A percentile compares a stretch with the other conserved stretches of the same genome.
These are phyloP conservation scores for Hetaerina titia DNA, from an alignment of 2,888 invertebrate genomes.

Conservation along the genomic window DNA sequence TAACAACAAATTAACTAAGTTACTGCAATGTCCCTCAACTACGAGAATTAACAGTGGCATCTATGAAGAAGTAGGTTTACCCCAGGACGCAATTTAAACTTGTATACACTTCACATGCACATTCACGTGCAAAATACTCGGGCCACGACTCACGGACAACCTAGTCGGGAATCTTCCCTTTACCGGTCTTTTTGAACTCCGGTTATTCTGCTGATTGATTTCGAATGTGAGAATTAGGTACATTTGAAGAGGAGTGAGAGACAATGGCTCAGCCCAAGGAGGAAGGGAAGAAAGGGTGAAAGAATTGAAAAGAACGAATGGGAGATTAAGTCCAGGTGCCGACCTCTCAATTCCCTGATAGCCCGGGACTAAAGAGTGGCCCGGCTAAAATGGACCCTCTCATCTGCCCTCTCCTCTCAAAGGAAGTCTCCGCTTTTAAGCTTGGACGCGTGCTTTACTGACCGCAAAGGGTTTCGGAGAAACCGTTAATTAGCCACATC, in stretches of 20 bases:
- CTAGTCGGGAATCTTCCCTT: not conserved
- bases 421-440: not conserved
- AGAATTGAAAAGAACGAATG: not conserved
- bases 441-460: slow-evolving; percentile 48
- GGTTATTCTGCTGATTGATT: not conserved
- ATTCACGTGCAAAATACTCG: too few species aligned
- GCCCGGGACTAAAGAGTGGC: not conserved
- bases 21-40: too few species aligned
- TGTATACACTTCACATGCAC: too few species aligned
- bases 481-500: slow-evolving; percentile 39
- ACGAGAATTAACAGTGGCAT: too few species aligned
- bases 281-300: not conserved
- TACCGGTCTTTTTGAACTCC: not conserved
- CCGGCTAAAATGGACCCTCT: not conserved
- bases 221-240: not conserved
- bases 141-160: too few species aligned
- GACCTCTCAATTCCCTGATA: not conserved
- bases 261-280: not conserved
- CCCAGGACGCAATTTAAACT: too few species aligned
- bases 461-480: not conserved
- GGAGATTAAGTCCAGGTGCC: slow-evolving; percentile 52
- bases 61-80: too few species aligned
- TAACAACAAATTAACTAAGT: too few species aligned
- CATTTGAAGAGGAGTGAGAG: not conserved
- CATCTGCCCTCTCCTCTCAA: slow-evolving; percentile 21